Evolutionary conservation across 1,140 invertebrate genomes (phyloP).

Genomic region (Lepidostoma basale): DNA sequence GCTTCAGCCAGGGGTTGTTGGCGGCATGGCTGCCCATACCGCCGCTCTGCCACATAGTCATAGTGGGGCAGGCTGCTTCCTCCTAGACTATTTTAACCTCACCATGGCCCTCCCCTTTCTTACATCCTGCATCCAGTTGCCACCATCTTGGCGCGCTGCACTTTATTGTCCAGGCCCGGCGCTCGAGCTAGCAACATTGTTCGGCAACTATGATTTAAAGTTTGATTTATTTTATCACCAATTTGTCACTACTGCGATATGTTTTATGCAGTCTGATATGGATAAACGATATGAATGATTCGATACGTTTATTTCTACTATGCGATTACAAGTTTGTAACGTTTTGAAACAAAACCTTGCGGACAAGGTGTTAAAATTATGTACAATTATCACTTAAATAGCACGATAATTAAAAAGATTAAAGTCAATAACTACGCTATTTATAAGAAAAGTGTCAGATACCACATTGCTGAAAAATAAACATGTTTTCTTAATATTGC

Average conservation of each 20-base stretch:
- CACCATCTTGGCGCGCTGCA: no score
- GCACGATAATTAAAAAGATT: no score
- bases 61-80: slow-evolving; percentile 48
- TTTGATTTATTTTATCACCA: not conserved
- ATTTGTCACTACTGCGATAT: not conserved
- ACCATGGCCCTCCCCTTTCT: no score
- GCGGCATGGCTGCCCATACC: slow-evolving; percentile 74
- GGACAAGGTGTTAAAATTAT: no score
- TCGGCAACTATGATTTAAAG: not conserved
- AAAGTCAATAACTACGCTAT: no score
- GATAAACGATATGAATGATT: no score
- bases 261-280: not conserved
- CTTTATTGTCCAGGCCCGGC: not conserved
- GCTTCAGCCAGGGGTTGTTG: slow-evolving; percentile 82
- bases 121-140: no score
- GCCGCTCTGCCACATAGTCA: slow-evolving; percentile 79
- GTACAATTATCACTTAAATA: no score
- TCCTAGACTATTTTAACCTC: slow-evolving; percentile 14
- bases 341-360: no score
- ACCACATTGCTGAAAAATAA: no score
- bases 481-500: no score
- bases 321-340: not conserved
- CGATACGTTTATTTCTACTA: not conserved
- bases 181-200: not conserved
- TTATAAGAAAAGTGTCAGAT: no score